Base-by-base conservation (phyloP, 2,888 invertebrate species). In the Andrena bicolor region DNA sequence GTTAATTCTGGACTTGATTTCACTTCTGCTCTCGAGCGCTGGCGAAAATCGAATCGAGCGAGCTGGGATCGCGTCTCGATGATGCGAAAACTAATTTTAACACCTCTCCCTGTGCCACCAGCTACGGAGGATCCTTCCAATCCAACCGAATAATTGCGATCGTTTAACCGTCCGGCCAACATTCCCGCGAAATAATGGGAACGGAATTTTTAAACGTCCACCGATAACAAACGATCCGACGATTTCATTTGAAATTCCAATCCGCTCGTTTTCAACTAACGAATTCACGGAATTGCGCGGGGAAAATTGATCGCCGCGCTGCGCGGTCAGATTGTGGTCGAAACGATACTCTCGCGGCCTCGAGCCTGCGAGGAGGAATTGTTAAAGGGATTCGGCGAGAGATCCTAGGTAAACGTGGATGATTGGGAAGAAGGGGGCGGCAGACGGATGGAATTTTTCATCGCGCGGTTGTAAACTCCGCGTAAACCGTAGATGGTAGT, bases 81-180 rank as follows among this genome's bases (percentile, higher is more conserved):
- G 60, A 51, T 61, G 69, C 76, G 70, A 68, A 81, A 80, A 81
- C 82, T 77, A 80, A 83, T 81, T 71, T 81, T 71, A 74, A 64
- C 80, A 2, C 58, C 48, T 56, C 76, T 53, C 2, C 23, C 10
- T 8, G 26, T 1, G 56, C 1, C 1, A 2, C 10, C 23, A 56
- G 56, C 23, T 3, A 2, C 8, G 53, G 1, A 3, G 20, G 53
- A 53, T 20, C 20, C 20, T 2, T 23, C 5, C 65, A 66, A 32
- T 49, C 60, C n/a, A n/a, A 16, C 16, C 23, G n/a, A 23, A n/a
- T 26, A 23, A 41, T 73, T 4, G n/a, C 32, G 64, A 23, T 51
- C 32, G 61, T 13, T 30, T 16, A 51, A 70, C 23, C 26, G 13
- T 0, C 53, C n/a, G 23, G n/a, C 51, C 48, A 20, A 49, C 10